Evolutionary conservation across 2,888 invertebrate species (phyloP).

Genomic region (Volucella inflata): DNA sequence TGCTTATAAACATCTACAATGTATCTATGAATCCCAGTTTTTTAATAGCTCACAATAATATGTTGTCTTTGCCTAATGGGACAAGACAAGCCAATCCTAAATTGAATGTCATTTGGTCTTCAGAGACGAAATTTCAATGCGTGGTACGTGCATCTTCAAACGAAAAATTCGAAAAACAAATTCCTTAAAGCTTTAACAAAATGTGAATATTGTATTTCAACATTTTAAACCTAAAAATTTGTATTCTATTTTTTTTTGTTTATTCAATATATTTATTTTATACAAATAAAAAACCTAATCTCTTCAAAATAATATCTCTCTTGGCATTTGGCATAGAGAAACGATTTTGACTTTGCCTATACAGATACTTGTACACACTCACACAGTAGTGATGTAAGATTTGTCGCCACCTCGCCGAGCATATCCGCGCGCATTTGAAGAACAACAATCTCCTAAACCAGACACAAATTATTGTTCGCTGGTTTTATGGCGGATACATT

Average conservation of each 20-base stretch:
- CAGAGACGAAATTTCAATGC: constrained; percentile 24
- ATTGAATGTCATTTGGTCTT: constrained; percentile 9
- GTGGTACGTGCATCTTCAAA: constrained; percentile 16
- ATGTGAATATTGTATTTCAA: constrained; percentile 68
- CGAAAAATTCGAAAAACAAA: constrained; percentile 35
- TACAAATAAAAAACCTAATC: constrained; percentile 11
- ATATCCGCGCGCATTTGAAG: constrained; percentile 10
- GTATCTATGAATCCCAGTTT: not conserved
- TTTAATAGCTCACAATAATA: not conserved
- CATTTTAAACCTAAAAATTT: constrained; percentile 15
- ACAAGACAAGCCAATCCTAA: not conserved
- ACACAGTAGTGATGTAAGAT: constrained; percentile 31
- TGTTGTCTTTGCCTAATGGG: not conserved
- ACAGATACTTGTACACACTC: constrained; percentile 22
- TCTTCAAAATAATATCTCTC: constrained; percentile 35
- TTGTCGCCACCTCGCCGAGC: constrained; percentile 35
- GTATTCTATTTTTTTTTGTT: constrained; percentile 16
- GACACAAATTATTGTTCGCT: constrained; percentile 59
- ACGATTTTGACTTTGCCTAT: constrained; percentile 36
- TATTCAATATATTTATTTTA: constrained; percentile 35
- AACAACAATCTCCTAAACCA: constrained; percentile 51
- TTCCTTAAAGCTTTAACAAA: constrained; percentile 48
- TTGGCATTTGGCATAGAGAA: constrained; percentile 49
- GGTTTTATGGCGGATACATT: constrained; percentile 44
- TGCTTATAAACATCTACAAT: not conserved